Base-by-base conservation (phyloP, 2,797 vertebrate species). In the Lithobates pipiens region DNA sequence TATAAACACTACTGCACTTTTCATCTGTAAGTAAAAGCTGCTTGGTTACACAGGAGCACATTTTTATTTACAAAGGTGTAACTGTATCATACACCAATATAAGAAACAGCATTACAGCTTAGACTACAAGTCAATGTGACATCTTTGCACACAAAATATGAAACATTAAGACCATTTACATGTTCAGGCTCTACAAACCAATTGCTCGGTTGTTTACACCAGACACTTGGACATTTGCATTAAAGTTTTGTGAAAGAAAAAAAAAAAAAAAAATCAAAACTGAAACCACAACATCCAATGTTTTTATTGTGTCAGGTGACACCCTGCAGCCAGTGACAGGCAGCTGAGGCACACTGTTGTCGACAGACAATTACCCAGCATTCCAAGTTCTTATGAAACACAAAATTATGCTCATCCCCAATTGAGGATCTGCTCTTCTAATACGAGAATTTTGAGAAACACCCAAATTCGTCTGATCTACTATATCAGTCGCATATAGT, bases 271-370 rank as follows among this genome's bases (percentile, higher is more conserved):
- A 32, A 16, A 16, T 16, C 3, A 5, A 32, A 71, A 13, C 6
- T 69, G 10, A 80, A 21, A 6, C 23, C n/a, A 39, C 39, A 76
- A 5, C 10, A 36, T 21, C 4, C 3, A 9, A 3, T 85, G 83
- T 85, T 70, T 84, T 72, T 76, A 72, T 63, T 44, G 13, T 9
- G 0, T 84, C 75, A 77, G 23, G 39, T 84, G n/a, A 21, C 6
- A 34, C 25, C 10, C n/a, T 6, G 44, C 75, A 15, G 50, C 68
- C 83, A 78, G 46, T 84, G 21, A 63, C 50, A n/a, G n/a, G n/a
- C n/a, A 68, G 42, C 25, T 25, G 39, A n/a, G 18, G 1, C 3
- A 25, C 61, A 15, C 32, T 34, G 10, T 5, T 61, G 54, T 63
- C 23, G 13, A 11, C 11, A n/a, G 50, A 18, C 3, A n/a, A 16